These are phyloP conservation scores for Agonopterix arenella DNA, from an alignment of 2,888 invertebrate genomes.

Conservation along the genomic window DNA sequence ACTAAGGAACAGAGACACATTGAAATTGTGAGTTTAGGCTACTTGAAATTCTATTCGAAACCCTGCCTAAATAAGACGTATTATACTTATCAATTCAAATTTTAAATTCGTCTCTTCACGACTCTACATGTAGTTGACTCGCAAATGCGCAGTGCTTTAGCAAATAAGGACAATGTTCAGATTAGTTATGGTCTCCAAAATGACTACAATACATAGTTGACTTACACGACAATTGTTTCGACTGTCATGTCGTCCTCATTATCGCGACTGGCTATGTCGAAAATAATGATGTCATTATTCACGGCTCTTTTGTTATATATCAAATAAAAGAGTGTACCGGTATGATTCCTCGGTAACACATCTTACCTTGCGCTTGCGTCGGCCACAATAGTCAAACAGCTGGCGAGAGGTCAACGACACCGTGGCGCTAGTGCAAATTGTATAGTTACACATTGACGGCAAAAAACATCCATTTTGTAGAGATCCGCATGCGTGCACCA, in stretches of 20 bases:
- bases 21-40: conserved; percentile 35
- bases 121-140: too few species aligned
- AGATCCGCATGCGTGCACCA: conserved; percentile 44
- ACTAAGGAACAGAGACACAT: conserved; percentile 32
- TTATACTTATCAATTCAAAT: too few species aligned
- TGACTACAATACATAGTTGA: not conserved
- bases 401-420: conserved; percentile 68
- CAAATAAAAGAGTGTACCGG: conserved; percentile 57
- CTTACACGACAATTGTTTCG: conserved; percentile 22
- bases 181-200: conserved; percentile 3
- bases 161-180: not conserved
- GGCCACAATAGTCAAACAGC: conserved; percentile 67
- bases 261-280: conserved; percentile 36
- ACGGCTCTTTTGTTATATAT: conserved; percentile 64
- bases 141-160: too few species aligned
- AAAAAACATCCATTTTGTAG: conserved; percentile 56
- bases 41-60: conserved; percentile 49
- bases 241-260: conserved; percentile 42
- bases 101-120: too few species aligned
- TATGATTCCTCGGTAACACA: conserved; percentile 59
- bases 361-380: conserved; percentile 52
- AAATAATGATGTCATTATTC: conserved; percentile 68
- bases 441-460: conserved; percentile 62
- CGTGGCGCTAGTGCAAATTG: conserved; percentile 65
- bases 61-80: conserved; percentile 34